Percentiles rank a stretch among this genome's conserved stretches.
phyloP scores from a whole-genome alignment of 2,888 invertebrate genomes.

The Leptopterna dolabrata region DNA sequence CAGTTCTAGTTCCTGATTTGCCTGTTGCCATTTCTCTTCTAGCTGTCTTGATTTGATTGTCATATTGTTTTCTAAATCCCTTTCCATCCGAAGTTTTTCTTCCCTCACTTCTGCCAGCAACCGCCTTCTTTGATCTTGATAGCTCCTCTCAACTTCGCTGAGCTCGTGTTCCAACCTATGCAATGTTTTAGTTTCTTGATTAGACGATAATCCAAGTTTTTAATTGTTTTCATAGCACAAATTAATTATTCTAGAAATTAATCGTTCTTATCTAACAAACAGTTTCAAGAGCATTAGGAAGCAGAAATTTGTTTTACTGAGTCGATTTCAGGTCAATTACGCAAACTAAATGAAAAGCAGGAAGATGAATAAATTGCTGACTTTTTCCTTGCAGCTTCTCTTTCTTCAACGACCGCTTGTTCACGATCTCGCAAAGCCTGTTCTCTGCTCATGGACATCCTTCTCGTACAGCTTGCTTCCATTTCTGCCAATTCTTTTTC shows the following conservation, averaged over 20 bases:
- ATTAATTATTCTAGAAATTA: too few relatives aligned
- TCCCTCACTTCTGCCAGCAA: slow-evolving; percentile 69
- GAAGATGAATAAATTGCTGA: too few relatives aligned
- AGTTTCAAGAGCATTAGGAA: too few relatives aligned
- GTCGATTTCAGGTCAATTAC: too few relatives aligned
- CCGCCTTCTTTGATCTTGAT: slow-evolving; percentile 71
- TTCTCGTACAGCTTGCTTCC: slow-evolving; percentile 72
- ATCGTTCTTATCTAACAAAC: too few relatives aligned
- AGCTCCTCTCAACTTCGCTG: slow-evolving; percentile 70
- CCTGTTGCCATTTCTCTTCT: slow-evolving; percentile 62
- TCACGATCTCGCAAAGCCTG: slow-evolving; percentile 75
- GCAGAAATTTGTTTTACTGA: too few relatives aligned
- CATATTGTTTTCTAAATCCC: slow-evolving; percentile 62
- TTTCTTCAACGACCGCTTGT: slow-evolving; percentile 73
- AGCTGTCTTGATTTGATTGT: slow-evolving; percentile 62
- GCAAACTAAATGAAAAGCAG: too few relatives aligned
- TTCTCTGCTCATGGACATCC: slow-evolving; percentile 72
- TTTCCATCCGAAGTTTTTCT: slow-evolving; percentile 68
- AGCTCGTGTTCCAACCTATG: slow-evolving; percentile 71
- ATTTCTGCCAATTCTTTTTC: slow-evolving; percentile 76
- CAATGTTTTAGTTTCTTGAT: too few relatives aligned
- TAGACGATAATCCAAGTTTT: too few relatives aligned
- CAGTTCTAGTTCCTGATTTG: slow-evolving; percentile 58
- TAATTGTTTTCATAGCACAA: too few relatives aligned
- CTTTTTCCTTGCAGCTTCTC: slow-evolving; percentile 70